Evolutionary conservation across 2,113 vertebrate species (phyloP).

Genomic region (Amazona vittata): DNA sequence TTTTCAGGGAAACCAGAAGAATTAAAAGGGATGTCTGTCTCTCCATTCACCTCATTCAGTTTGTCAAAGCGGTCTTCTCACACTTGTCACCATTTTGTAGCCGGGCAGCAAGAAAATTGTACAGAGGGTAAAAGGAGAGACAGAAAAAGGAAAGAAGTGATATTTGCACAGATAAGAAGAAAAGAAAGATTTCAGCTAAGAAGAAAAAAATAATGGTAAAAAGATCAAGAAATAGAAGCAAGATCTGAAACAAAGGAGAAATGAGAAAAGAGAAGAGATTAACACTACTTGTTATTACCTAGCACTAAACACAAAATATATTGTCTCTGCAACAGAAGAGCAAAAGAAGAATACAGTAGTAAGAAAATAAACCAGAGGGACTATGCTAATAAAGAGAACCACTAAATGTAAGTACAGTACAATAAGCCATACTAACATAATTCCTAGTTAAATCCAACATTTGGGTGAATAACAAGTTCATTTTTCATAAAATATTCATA

Average conservation of each 20-base stretch:
- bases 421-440: background rate
- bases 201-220: background rate
- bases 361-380: background rate
- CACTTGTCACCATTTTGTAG: background rate
- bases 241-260: background rate
- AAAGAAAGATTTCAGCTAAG: background rate
- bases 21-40: background rate
- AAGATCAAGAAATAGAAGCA: background rate
- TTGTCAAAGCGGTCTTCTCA: background rate
- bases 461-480: background rate
- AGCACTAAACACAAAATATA: background rate
- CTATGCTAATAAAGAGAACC: background rate
- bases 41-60: background rate
- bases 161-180: background rate
- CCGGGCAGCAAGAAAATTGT: background rate
- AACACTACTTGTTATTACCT: background rate
- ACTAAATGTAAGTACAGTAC: background rate
- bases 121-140: background rate
- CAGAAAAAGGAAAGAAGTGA: background rate
- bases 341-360: background rate
- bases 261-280: background rate
- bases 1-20: background rate
- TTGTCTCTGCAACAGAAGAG: background rate
- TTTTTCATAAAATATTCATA: background rate
- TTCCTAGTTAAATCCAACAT: background rate